Base-by-base conservation (phyloP, 1,140 invertebrate genomes). In the Drosophila tristis region DNA sequence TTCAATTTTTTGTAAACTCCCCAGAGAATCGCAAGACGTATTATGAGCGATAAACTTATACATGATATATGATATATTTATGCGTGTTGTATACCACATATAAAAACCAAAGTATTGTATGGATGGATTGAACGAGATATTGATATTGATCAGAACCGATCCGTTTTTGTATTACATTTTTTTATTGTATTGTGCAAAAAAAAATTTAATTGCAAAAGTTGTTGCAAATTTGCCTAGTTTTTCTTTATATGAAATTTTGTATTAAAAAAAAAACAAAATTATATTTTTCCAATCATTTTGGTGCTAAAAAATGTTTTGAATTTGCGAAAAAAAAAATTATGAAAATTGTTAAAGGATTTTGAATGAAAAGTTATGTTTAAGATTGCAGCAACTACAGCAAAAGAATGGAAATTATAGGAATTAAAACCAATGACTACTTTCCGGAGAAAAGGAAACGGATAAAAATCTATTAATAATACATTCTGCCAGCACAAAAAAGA, bases 241-340 rank as follows among this genome's bases (percentile, higher is more conserved):
- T 75, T 82, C 73, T 51, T 23, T 64, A 80, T 53, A 64, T 74
- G 43, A 47, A 82, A 82, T 71, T 76, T 78, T 54, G 11, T 35
- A 31, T 66, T 42, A 6, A 67, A 68, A 42, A 78, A 82, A 78
- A 67, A 55, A 61, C 20, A 20, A 49, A 71, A 74, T 43, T 23
- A 72, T 48, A 48, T 62, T 61, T 70, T 50, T 59, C 63, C 70
- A 85, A 89, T 90, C 85, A 73, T 85, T 90, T 85, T 90, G 86
- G 86, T 90, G 85, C 85, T 90, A 90, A 90, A 75, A 76, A 76
- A 74, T 79, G 65, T 77, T 87, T 80, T 73, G 50, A 73, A 76
- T 48, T 67, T 64, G 60, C 61, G 6, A 29, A 29, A 2, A 39
- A n/a, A 35, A 68, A 59, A 59, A 61, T 39, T 39, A 13, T 39